Evolutionary conservation across 1,140 invertebrate species (phyloP).

Genomic region (Cepaea nemoralis): DNA sequence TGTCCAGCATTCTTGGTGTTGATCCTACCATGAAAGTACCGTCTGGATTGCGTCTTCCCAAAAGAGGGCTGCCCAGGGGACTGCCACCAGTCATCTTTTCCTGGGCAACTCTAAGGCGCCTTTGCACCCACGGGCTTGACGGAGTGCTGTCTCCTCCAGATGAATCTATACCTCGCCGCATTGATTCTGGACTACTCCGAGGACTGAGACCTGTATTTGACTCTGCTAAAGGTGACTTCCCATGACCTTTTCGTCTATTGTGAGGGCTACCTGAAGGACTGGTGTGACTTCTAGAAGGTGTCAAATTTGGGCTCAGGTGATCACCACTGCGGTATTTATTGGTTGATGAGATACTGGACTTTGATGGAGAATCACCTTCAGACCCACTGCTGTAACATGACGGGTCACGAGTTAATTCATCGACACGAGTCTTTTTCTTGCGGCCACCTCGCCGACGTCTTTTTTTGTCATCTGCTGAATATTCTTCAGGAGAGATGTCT

Average conservation of each 20-base stretch:
- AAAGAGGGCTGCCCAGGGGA: slow-evolving; percentile 55
- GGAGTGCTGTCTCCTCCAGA: slow-evolving; percentile 59
- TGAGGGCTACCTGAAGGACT: slow-evolving; percentile 67
- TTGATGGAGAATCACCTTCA: slow-evolving; percentile 57
- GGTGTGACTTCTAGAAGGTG: slow-evolving; percentile 58
- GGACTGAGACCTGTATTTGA: slow-evolving; percentile 58
- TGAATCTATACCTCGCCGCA: slow-evolving; percentile 55
- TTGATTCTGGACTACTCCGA: slow-evolving; percentile 65
- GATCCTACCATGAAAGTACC: slow-evolving; percentile 45
- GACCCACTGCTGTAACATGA: slow-evolving; percentile 68
- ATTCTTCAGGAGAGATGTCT: slow-evolving; percentile 52
- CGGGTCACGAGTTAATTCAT: slow-evolving; percentile 61
- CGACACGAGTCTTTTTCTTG: slow-evolving; percentile 62
- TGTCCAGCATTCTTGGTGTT: slow-evolving; percentile 55
- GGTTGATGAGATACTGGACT: not conserved
- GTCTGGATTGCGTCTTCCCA: slow-evolving; percentile 51
- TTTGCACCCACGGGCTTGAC: slow-evolving; percentile 74
- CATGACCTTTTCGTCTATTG: slow-evolving; percentile 54
- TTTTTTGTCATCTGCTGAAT: slow-evolving; percentile 58
- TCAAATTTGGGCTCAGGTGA: slow-evolving; percentile 56
- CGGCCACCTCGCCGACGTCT: slow-evolving; percentile 58
- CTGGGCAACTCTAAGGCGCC: slow-evolving; percentile 70
- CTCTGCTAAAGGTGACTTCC: slow-evolving; percentile 66
- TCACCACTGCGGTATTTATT: slow-evolving; percentile 41
- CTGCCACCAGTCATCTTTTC: slow-evolving; percentile 59